These are phyloP conservation scores for Scolopax mira DNA, from an alignment of 2,113 vertebrate species.

Conservation along the genomic window DNA sequence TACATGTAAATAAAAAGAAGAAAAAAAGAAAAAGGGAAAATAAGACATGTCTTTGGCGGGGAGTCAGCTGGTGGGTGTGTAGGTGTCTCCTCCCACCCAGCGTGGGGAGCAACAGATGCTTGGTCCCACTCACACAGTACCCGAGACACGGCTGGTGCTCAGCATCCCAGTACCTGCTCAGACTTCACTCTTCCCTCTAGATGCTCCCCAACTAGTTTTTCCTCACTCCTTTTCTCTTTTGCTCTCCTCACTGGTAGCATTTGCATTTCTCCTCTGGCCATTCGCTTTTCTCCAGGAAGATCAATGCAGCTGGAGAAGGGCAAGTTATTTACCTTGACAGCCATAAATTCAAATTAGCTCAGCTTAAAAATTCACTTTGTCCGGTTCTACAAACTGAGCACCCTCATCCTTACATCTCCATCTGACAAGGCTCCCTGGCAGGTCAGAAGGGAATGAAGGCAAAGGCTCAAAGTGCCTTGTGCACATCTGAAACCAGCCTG, in stretches of 20 bases:
- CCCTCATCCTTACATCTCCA: background rate
- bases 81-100: accelerated
- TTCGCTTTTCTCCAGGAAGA: background rate
- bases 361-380: accelerated
- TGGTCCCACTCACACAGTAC: background rate
- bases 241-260: background rate
- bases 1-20: no score
- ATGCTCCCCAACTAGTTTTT: background rate
- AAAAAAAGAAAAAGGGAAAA: background rate
- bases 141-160: accelerated
- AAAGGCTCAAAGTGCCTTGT: accelerated
- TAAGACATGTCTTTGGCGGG: accelerated
- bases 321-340: background rate
- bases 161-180: background rate
- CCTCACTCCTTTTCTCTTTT: background rate
- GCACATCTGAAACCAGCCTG: background rate
- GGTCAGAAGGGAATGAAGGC: background rate
- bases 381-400: background rate
- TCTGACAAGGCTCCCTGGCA: background rate
- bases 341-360: background rate
- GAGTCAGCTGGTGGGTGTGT: background rate
- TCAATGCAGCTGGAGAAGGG: background rate
- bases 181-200: accelerated
- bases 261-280: background rate
- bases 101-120: background rate